phyloP scores from a whole-genome alignment of 2,797 vertebrate species.

The Chaunax sp. region DNA sequence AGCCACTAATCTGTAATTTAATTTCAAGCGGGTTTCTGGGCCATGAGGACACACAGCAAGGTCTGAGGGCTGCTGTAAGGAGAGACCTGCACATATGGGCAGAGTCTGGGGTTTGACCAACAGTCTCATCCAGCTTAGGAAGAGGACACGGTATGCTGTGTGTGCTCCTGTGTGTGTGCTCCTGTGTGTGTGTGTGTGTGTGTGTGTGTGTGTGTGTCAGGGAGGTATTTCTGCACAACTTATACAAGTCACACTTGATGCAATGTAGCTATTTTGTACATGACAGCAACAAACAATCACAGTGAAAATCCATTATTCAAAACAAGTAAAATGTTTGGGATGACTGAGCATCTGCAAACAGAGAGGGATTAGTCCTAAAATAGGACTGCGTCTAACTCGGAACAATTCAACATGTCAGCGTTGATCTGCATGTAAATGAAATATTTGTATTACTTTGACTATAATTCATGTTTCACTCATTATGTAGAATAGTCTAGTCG shows the following conservation, averaged over 20 bases:
- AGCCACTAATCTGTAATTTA: conserved; percentile 83
- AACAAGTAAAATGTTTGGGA: conserved; percentile 74
- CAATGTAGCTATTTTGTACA: conserved; percentile 66
- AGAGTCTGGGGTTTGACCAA: conserved; percentile 74
- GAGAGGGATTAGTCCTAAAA: conserved; percentile 73
- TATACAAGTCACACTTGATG: conserved; percentile 54
- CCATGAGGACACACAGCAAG: conserved; percentile 72
- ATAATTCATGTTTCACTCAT: conserved; percentile 76
- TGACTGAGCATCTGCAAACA: conserved; percentile 77
- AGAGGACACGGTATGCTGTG: conserved; percentile 33
- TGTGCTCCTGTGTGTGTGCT: conserved; percentile 1
- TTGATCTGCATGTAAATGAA: conserved; percentile 78
- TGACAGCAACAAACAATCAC: conserved; percentile 74
- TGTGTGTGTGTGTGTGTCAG: conserved; percentile 4
- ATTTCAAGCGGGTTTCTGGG: conserved; percentile 79
- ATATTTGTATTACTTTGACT: conserved; percentile 72
- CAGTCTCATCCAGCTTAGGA: conserved; percentile 69
- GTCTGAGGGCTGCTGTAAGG: conserved; percentile 75
- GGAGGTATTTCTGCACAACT: conserved; percentile 39
- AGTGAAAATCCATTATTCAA: conserved; percentile 78
- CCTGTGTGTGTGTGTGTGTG: not conserved
- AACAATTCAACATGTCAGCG: conserved; percentile 70
- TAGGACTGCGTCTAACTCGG: conserved; percentile 60
- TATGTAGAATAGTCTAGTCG: conserved; percentile 65
- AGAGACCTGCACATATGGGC: conserved; percentile 67